Conservation (phyloP, 1,140 invertebrate genomes). For the Anagrus nilaparvatae region DNA sequence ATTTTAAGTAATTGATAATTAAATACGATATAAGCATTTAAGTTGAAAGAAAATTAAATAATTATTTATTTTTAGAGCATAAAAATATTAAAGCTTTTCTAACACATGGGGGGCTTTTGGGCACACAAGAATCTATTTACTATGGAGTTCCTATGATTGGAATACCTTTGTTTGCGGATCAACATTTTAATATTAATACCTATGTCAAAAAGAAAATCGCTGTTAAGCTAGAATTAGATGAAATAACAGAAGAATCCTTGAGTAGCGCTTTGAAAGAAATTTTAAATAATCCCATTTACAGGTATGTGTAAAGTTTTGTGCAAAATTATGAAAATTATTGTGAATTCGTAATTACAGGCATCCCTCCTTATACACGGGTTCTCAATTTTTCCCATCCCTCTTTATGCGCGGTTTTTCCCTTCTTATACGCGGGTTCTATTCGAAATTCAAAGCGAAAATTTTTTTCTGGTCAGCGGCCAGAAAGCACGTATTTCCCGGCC, state of each 20-base stretch:
- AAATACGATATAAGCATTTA: no score
- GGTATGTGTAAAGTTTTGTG: no score
- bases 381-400: no score
- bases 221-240: slow-evolving; percentile 20
- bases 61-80: slow-evolving; percentile 29
- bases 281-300: slow-evolving; percentile 27
- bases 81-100: slow-evolving; percentile 49
- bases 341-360: no score
- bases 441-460: no score
- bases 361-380: no score
- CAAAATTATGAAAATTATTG: no score
- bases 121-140: slow-evolving; percentile 63
- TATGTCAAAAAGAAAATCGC: slow-evolving; percentile 28
- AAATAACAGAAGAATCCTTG: slow-evolving; percentile 29
- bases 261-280: slow-evolving; percentile 24
- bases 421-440: no score
- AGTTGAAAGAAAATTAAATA: no score
- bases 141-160: slow-evolving; percentile 62
- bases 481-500: no score
- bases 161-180: slow-evolving; percentile 62
- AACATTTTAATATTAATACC: slow-evolving; percentile 46
- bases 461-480: no score
- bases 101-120: slow-evolving; percentile 63
- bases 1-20: slow-evolving; percentile 46
- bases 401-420: no score